Evolutionary conservation across 2,888 invertebrate species (phyloP).

Genomic region (Torymus aiolomorphi): DNA sequence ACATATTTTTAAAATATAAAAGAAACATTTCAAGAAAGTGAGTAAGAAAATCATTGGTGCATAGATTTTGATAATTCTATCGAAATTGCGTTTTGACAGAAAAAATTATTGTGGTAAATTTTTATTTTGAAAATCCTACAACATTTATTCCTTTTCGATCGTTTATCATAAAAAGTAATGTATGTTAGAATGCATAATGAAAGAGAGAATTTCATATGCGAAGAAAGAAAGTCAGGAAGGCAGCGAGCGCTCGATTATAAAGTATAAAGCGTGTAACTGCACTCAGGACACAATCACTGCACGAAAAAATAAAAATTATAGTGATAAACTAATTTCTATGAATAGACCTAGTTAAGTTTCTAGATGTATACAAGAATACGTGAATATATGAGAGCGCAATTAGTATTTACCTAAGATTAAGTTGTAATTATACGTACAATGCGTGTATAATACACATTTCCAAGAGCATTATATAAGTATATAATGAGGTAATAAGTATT

Average conservation of each 20-base stretch:
- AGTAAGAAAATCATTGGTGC: not conserved
- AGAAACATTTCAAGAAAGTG: not conserved
- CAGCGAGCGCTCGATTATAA: slow-evolving; percentile 19
- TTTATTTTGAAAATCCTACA: too few relatives aligned
- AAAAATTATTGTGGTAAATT: too few relatives aligned
- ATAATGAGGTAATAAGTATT: slow-evolving; percentile 54
- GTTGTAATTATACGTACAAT: slow-evolving; percentile 55
- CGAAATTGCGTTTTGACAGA: too few relatives aligned
- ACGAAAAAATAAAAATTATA: slow-evolving; percentile 36
- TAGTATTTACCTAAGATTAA: slow-evolving; percentile 46
- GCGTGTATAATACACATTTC: slow-evolving; percentile 58
- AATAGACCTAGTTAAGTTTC: slow-evolving; percentile 47
- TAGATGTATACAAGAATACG: slow-evolving; percentile 50
- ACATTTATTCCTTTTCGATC: too few relatives aligned
- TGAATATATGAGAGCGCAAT: slow-evolving; percentile 54
- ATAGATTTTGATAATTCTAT: too few relatives aligned
- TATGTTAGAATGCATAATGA: not conserved
- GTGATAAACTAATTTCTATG: slow-evolving; percentile 53
- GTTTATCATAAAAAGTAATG: not conserved
- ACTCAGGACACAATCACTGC: slow-evolving; percentile 43
- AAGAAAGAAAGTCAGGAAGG: not conserved
- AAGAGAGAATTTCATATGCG: not conserved
- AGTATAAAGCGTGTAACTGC: slow-evolving; percentile 46
- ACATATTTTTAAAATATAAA: not conserved
- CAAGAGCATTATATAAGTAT: slow-evolving; percentile 44